Base-by-base conservation (phyloP, 1,140 invertebrate genomes). In the Aphidius ervi region DNA sequence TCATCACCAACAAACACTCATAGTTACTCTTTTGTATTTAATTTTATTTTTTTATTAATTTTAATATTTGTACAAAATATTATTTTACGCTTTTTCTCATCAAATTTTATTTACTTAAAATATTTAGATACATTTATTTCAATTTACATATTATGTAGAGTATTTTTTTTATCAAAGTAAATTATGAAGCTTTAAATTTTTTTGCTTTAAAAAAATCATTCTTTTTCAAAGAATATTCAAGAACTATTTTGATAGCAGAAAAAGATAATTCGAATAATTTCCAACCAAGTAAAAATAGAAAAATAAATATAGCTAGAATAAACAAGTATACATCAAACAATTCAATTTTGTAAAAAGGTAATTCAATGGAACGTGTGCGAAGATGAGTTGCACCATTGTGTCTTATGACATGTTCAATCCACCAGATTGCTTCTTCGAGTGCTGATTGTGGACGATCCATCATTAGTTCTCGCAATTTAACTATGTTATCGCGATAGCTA, bases 351-450 rank as follows among this genome's bases (percentile, higher is more conserved):
- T 65, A 73, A 65, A 67, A 74, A n/a, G 65, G 65, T 46, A 73
- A 61, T 56, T 73, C 68, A 53, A 64, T 64, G 40, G 70, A 67
- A 37, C 67, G 57, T 56, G 71, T 74, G 57, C 68, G 63, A 48
- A 83, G 66, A 66, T 81, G 75, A n/a, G 61, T 63, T 5, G 77
- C 74, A 16, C 81, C 79, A 39, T 79, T 75, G 65, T 83, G 76
- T 41, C 81, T 65, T 46, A 84, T 69, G 42, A 82, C 77, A 65
- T 84, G 81, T 63, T 84, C 82, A 6, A 75, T 77, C 82, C 82
- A 84, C 70, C 72, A 83, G n/a, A 79, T 67, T 8, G 77, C 74
- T 50, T 67, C 71, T 5, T 82, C 69, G 37, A 82, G 53, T 10
- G 77, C 73, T 55, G 69, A 61, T 50, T 71, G 67, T 9, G 70